Evolutionary conservation across 1,140 invertebrate genomes (phyloP), one percentile per base, ranked within the genome.

Genomic region (Argopecten irradians): DNA sequence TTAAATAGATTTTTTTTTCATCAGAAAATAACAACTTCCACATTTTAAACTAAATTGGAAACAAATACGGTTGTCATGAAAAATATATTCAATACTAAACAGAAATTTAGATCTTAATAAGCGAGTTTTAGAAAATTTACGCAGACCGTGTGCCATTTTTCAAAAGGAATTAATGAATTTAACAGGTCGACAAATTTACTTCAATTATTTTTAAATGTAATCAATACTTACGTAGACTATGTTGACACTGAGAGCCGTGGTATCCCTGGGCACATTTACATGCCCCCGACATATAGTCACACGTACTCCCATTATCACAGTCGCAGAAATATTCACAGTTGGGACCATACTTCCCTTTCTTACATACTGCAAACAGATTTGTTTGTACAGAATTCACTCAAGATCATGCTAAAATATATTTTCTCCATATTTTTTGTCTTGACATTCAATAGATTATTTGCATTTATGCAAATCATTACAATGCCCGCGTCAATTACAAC

Each of bases 321-420:
- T 98, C 97, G 94, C 98, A 99, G 84, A 97, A 97, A 95, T 98
- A 97, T 84, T 97, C 96, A 95, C 99, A 99, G 92, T 97, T 96
- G 35, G 96, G 95, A 0, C 98, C 95, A 90, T 90, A 95, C 0
- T 87, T 88, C 22, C 93, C 94, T 41, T 87, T 88, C 16, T 91
- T 89, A 86, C 94, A 95, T 33, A 88, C 94, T 95, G 93, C 34
- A 92, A 92, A 34, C 85, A 39, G 39, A 36, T 5, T 9, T 8
- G 46, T 28, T 39, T 14, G 34, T 16, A 84, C 16, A 55, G n/a
- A 89, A 5, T 19, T n/a, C 1, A n/a, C 39, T 83, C 1, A 19
- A 34, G 19, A 35, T 16, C 13, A 85, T 39, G 11, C 13, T 43
- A 22, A 19, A 46, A 34, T 46, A 36, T 28, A 41, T 14, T 22